Percentiles rank a stretch among this genome's conserved stretches.
phyloP scores from a whole-genome alignment of 2,797 vertebrate genomes.

The Acipenser oxyrinchus region DNA sequence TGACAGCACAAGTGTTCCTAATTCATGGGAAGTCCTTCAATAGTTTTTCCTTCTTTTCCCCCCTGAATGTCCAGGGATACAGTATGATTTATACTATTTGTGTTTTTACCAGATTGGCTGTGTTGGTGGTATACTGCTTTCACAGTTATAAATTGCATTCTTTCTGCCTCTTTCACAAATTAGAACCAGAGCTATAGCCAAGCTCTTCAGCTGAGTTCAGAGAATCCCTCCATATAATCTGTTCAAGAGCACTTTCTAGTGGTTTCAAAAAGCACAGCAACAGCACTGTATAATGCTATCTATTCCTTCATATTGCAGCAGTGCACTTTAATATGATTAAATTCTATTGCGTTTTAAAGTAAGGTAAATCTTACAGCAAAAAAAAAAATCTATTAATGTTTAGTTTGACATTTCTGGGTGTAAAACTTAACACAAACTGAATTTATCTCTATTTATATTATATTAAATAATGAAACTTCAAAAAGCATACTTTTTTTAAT shows the following conservation, averaged over 20 bases:
- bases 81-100: conserved; percentile 20
- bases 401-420: no score
- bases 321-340: no score
- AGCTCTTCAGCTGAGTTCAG: conserved; percentile 28
- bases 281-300: not conserved
- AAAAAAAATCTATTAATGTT: no score
- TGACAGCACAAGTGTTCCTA: no score
- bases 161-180: conserved; percentile 47
- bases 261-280: conserved; percentile 65
- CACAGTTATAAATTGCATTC: conserved; percentile 41
- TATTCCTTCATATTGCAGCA: no score
- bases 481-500: no score
- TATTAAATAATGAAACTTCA: no score
- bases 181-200: conserved; percentile 43
- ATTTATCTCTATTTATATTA: no score
- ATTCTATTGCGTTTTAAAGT: no score
- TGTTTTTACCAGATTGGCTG: conserved; percentile 26
- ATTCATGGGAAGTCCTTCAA: conserved; percentile 5
- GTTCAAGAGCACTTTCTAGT: conserved; percentile 88
- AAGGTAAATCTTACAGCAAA: no score
- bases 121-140: conserved; percentile 29
- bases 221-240: conserved; percentile 52
- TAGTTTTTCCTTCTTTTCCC: not conserved
- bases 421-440: no score
- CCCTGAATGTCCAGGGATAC: not conserved